Evolutionary conservation across 2,888 invertebrate species (phyloP).

Genomic region (Dryocosmus kuriphilus): DNA sequence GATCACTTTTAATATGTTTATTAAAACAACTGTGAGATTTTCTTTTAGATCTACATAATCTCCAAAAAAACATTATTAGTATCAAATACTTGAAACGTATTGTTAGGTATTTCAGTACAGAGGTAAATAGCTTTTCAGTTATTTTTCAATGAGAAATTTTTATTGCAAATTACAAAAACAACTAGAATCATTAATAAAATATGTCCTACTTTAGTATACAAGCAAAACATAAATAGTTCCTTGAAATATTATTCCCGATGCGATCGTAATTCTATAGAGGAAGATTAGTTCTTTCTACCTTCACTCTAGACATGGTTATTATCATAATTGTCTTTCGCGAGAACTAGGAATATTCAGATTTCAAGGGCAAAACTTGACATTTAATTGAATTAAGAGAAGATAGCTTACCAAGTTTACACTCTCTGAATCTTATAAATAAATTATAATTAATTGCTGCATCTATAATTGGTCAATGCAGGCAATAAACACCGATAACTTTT

Average conservation of each 20-base stretch:
- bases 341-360: constrained; percentile 12
- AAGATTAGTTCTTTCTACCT: background rate
- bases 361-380: constrained; percentile 37
- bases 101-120: background rate
- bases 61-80: background rate
- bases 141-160: background rate
- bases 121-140: background rate
- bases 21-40: background rate
- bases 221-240: background rate
- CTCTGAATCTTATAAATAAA: constrained; percentile 29
- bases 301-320: background rate
- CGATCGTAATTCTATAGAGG: background rate
- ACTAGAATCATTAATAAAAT: background rate
- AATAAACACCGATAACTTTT: background rate
- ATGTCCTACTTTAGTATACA: background rate
- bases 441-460: constrained; percentile 27
- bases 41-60: background rate
- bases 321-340: constrained; percentile 6
- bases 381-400: constrained; percentile 22
- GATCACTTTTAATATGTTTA: constrained; percentile 1
- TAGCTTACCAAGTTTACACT: background rate
- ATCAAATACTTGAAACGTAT: background rate
- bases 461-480: constrained; percentile 22
- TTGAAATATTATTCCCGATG: background rate
- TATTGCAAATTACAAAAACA: background rate